These are phyloP conservation scores for Brachirus orientalis DNA, from an alignment of 2,113 vertebrate species.

Conservation along the genomic window DNA sequence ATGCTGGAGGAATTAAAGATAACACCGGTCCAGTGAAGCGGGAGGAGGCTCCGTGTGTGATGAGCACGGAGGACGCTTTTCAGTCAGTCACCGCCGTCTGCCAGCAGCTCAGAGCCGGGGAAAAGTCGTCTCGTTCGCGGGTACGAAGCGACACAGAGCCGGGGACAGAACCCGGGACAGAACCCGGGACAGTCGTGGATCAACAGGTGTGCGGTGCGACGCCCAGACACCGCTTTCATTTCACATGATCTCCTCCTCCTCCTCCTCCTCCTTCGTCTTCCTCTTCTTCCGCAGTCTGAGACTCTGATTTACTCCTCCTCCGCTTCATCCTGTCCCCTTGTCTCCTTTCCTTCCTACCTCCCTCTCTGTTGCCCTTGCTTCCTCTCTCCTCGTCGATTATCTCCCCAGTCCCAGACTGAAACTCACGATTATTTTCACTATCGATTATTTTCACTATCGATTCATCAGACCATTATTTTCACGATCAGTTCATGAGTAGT, in stretches of 20 bases:
- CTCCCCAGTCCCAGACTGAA: no score
- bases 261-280: constrained; percentile 28
- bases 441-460: no score
- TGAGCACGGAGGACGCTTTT: neutral
- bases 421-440: no score
- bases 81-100: neutral
- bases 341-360: neutral
- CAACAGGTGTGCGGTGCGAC: constrained; percentile 56
- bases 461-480: no score
- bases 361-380: neutral
- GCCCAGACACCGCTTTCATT: constrained; percentile 1
- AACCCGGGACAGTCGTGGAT: neutral
- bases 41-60: neutral
- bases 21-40: neutral
- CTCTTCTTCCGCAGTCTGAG: constrained; percentile 60
- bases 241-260: constrained; percentile 15
- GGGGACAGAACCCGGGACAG: neutral
- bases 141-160: neutral
- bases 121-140: neutral
- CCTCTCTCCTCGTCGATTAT: neutral
- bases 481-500: no score
- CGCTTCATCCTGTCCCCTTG: constrained; percentile 1
- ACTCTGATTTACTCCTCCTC: constrained; percentile 64
- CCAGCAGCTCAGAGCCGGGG: no score
- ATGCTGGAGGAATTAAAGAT: constrained; percentile 32